Evolutionary conservation across 2,888 invertebrate genomes (phyloP).

Genomic region (Xylophagus ater): DNA sequence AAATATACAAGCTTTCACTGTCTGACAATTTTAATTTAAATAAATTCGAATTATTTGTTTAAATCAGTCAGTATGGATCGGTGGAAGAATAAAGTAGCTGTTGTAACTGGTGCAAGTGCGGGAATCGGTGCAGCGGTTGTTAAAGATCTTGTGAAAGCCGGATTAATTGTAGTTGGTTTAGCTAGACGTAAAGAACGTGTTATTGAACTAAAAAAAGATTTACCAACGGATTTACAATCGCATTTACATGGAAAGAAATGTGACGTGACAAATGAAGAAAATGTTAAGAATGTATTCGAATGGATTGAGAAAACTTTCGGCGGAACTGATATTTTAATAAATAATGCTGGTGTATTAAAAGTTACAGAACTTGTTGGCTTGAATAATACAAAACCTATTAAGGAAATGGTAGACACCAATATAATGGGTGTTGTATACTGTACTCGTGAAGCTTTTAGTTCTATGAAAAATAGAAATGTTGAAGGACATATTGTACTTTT

Average conservation of each 20-base stretch:
- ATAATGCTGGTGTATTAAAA: no score
- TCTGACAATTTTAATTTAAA: background rate
- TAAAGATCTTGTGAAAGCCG: slow-evolving; percentile 39
- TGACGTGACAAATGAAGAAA: no score
- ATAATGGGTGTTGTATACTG: slow-evolving; percentile 40
- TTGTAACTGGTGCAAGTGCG: slow-evolving; percentile 53
- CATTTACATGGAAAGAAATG: slow-evolving; percentile 27
- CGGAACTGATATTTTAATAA: no score
- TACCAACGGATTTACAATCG: slow-evolving; percentile 24
- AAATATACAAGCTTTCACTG: background rate
- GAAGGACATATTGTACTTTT: slow-evolving; percentile 41
- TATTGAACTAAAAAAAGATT: slow-evolving; percentile 24
- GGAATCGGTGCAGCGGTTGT: slow-evolving; percentile 48
- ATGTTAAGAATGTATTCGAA: no score
- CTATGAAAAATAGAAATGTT: background rate
- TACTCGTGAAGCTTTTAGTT: slow-evolving; percentile 38
- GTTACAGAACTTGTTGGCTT: no score
- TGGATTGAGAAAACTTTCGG: no score
- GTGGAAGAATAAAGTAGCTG: slow-evolving; percentile 48
- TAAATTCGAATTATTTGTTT: no score
- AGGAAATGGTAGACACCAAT: slow-evolving; percentile 40
- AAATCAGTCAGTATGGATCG: no score
- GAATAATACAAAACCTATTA: slow-evolving; percentile 14
- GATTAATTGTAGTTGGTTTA: slow-evolving; percentile 45
- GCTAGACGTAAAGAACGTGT: slow-evolving; percentile 42